Evolutionary conservation across 2,888 invertebrate species (phyloP), one percentile per base, ranked within the genome.

Genomic region (Carabus problematicus): DNA sequence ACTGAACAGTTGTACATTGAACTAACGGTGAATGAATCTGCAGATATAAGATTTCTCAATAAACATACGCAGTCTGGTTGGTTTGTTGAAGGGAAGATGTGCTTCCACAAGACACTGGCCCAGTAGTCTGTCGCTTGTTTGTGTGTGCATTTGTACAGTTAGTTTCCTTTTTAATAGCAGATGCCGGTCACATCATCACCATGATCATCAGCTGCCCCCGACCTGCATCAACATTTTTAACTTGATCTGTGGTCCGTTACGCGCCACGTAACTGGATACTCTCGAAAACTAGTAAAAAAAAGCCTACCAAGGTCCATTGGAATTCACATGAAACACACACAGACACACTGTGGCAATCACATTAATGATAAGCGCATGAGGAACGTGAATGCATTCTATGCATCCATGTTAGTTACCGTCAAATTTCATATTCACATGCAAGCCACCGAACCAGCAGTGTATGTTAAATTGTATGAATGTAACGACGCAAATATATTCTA

Each of bases 161-260:
- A 63, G 63, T 45, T 45, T 11, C 54, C 49, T 41, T 54, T 63
- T 54, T 52, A 52, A 54, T 63, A 54, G 63, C 63, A 63, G 63
- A 63, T 63, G 63, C 63, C 6, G 29, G 54, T 14, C 42, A 41
- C 14, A 54, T 8, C 8, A 49, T 49, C 16, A 8, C 39, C 12
- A 12, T 11, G n/a, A 52, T 62, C 52, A 47, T 63, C 63, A 63
- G 45, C 45, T 45, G 63, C 63, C 52, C 54, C 42, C 63, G 63
- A 63, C 63, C 63, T 63, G 63, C 63, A 41, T 52, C 54, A 63
- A 63, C 41, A 52, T 54, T 52, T 63, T 54, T 63, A 63, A 63
- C 63, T 52, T 63, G 49, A 49, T 63, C 63, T 52, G 18, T 61
- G 63, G 63, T 52, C 63, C 63, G 63, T 63, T 63, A 63, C 52